A percentile compares a stretch with the other conserved stretches of the same genome.
phyloP scores from a whole-genome alignment of 2,888 invertebrate species.

The Adelognathus sp. region DNA sequence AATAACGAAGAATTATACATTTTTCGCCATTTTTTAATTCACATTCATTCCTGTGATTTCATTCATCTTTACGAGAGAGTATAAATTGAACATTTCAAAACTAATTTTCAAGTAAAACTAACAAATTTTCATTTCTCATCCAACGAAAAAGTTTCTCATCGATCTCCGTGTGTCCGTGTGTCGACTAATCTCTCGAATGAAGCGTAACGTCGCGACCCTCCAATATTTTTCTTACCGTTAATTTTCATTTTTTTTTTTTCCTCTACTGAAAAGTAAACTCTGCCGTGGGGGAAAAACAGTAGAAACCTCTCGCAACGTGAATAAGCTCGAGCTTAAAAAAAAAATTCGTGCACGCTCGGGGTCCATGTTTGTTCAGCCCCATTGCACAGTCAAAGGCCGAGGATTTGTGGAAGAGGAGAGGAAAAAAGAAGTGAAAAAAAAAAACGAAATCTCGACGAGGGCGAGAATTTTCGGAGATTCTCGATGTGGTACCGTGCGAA shows the following conservation, averaged over 20 bases:
- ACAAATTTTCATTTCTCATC: no score
- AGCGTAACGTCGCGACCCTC: neutral
- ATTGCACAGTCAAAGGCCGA: conserved; percentile 26
- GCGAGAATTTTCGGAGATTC: conserved; percentile 28
- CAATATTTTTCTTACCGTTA: neutral
- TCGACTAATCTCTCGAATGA: no score
- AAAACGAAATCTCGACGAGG: conserved; percentile 15
- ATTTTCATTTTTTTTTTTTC: neutral
- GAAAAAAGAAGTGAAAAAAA: neutral
- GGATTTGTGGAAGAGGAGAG: conserved; percentile 38
- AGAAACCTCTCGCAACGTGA: neutral
- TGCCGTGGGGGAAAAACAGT: neutral
- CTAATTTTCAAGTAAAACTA: no score
- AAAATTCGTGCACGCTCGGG: neutral
- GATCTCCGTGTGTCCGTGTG: no score
- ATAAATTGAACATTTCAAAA: no score
- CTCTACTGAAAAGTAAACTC: neutral
- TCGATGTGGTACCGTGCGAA: neutral
- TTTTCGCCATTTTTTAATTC: no score
- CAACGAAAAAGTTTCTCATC: neutral
- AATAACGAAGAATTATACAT: no score
- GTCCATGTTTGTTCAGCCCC: conserved; percentile 29
- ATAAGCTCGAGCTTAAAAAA: neutral
- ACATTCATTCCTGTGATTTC: no score
- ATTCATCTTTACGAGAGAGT: no score